These are phyloP conservation scores for Abrostola triplasia DNA, from an alignment of 2,888 invertebrate species.

Conservation along the genomic window DNA sequence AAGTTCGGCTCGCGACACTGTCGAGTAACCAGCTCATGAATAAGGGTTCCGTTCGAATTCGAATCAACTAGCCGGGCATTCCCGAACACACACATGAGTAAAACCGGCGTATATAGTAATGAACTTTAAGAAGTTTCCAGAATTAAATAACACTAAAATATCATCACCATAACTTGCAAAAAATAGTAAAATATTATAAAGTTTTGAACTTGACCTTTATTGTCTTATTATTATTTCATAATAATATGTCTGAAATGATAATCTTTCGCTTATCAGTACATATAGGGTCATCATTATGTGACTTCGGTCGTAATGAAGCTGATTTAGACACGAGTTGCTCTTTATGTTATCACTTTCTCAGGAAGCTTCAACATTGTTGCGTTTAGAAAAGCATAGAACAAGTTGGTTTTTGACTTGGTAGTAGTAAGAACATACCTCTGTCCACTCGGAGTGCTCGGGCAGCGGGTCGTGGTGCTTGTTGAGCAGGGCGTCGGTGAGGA, in stretches of 20 bases:
- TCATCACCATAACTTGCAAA: slow-evolving; percentile 1
- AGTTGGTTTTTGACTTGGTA: too few relatives aligned
- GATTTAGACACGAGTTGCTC: slow-evolving; percentile 1
- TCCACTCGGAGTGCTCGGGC: slow-evolving; percentile 94
- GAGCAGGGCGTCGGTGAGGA: slow-evolving; percentile 95
- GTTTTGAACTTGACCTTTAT: slow-evolving; percentile 16
- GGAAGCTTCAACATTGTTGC: neutral
- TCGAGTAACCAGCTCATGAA: too few relatives aligned
- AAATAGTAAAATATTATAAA: slow-evolving; percentile 11
- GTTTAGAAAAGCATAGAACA: neutral
- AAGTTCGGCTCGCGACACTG: too few relatives aligned
- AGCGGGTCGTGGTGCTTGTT: slow-evolving; percentile 95
- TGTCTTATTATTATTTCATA: neutral
- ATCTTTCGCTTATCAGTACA: slow-evolving; percentile 23
- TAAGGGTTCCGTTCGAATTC: too few relatives aligned
- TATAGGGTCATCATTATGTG: slow-evolving; percentile 10
- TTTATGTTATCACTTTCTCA: neutral
- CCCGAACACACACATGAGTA: too few relatives aligned
- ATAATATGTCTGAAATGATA: slow-evolving; percentile 14
- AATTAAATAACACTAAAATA: too few relatives aligned
- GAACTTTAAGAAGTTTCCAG: too few relatives aligned
- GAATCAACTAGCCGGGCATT: too few relatives aligned
- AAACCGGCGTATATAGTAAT: too few relatives aligned
- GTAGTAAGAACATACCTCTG: slow-evolving; percentile 89
- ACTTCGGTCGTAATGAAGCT: neutral